Conservation (phyloP, 2,797 vertebrate genomes). For the Phylloscopus collybita region DNA sequence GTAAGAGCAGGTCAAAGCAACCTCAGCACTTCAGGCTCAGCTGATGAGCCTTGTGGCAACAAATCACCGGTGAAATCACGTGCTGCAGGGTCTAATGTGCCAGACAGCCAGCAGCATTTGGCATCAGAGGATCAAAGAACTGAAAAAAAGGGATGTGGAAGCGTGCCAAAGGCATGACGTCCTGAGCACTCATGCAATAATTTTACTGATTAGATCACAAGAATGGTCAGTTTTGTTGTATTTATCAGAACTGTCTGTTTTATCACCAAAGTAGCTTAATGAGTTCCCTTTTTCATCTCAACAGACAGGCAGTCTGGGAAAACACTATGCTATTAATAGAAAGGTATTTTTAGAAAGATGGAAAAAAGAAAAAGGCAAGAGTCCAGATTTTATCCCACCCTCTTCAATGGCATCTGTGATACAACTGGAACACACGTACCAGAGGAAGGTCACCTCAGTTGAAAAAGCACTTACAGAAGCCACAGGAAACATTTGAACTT, state of each 20-base stretch:
- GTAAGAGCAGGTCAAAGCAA: constrained; percentile 29
- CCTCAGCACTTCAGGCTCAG: background rate
- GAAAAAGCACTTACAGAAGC: background rate
- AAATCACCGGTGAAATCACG: background rate
- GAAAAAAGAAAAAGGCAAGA: constrained; percentile 6
- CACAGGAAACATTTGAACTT: background rate
- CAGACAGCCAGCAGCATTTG: background rate
- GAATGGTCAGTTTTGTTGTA: background rate
- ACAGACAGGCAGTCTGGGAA: background rate
- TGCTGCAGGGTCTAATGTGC: background rate
- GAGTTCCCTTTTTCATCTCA: background rate
- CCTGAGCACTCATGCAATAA: background rate
- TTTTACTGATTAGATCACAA: background rate
- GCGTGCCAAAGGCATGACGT: background rate
- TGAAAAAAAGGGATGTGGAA: background rate
- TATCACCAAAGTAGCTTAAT: background rate
- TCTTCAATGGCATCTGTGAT: background rate
- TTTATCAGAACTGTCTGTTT: background rate
- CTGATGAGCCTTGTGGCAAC: background rate
- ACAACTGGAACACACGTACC: background rate
- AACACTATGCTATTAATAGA: background rate
- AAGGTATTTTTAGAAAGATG: background rate
- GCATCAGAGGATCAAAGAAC: background rate
- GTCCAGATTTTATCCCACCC: constrained; percentile 7
- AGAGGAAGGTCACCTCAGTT: background rate